Percentiles rank a stretch among this genome's conserved stretches.
Evolutionary conservation across 2,797 vertebrate genomes (phyloP).

Genomic region (Rhabdophis nuchalis): DNA sequence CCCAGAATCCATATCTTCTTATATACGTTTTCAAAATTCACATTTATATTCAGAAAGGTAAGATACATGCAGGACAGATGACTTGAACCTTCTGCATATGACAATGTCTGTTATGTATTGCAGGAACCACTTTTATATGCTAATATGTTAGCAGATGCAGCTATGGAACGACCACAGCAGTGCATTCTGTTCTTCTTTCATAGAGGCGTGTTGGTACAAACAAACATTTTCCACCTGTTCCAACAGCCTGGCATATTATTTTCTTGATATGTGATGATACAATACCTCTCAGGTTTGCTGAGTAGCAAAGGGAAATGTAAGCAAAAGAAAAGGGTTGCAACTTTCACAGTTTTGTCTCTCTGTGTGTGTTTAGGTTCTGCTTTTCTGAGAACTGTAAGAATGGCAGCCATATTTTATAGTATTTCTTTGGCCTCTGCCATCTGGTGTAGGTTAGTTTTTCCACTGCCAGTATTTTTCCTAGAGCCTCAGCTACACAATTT

Average conservation of each 20-base stretch:
- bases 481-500: constrained; percentile 59
- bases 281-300: constrained; percentile 73
- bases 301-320: constrained; percentile 72
- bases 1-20: background rate
- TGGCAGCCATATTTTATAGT: constrained; percentile 72
- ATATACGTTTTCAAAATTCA: background rate
- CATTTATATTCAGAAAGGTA: background rate
- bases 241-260: constrained; percentile 72
- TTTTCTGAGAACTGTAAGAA: constrained; percentile 70
- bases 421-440: constrained; percentile 73
- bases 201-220: constrained; percentile 67
- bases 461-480: constrained; percentile 66
- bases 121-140: background rate
- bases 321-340: constrained; percentile 71
- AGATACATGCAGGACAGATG: background rate
- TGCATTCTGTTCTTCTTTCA: constrained; percentile 64
- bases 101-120: constrained; percentile 46
- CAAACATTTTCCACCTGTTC: constrained; percentile 72
- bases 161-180: constrained; percentile 57
- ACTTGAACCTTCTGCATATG: constrained; percentile 37
- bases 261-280: constrained; percentile 72
- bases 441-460: constrained; percentile 71
- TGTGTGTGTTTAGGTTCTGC: constrained; percentile 66
- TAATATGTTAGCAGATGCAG: constrained; percentile 54
- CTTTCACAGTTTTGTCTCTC: constrained; percentile 70